Conservation (phyloP, 2,113 vertebrate species). For the Melanotaenia duboulayi region DNA sequence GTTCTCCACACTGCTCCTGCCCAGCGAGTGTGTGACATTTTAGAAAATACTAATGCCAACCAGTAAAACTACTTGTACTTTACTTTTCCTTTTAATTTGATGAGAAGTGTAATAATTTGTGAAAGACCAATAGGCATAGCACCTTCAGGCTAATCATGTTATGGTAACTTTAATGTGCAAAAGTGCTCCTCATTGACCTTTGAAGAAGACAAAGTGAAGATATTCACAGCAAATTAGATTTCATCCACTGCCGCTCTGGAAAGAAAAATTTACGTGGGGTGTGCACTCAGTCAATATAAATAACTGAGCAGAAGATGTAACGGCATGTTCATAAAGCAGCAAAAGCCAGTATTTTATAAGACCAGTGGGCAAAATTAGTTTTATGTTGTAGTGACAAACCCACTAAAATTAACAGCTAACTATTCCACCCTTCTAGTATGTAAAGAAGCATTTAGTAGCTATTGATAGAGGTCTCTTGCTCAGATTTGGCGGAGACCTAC, state of each 20-base stretch:
- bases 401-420: conserved; percentile 21
- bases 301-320: conserved; percentile 18
- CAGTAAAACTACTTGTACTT: background rate
- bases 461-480: background rate
- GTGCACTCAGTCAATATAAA: conserved; percentile 18
- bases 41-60: background rate
- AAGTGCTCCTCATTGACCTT: conserved; percentile 9
- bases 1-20: background rate
- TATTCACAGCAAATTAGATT: background rate
- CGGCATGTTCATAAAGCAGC: conserved; percentile 6
- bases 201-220: background rate
- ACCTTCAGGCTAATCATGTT: background rate
- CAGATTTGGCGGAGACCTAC: background rate
- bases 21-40: conserved; percentile 31
- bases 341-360: conserved; percentile 23
- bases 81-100: background rate
- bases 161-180: background rate
- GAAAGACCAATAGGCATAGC: background rate
- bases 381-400: conserved; percentile 13
- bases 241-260: conserved; percentile 5
- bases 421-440: background rate
- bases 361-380: conserved; percentile 22
- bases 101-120: background rate
- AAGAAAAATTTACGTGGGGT: conserved; percentile 9
- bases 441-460: background rate